Evolutionary conservation across 1,140 invertebrate genomes (phyloP).

Genomic region (Atta texana): DNA sequence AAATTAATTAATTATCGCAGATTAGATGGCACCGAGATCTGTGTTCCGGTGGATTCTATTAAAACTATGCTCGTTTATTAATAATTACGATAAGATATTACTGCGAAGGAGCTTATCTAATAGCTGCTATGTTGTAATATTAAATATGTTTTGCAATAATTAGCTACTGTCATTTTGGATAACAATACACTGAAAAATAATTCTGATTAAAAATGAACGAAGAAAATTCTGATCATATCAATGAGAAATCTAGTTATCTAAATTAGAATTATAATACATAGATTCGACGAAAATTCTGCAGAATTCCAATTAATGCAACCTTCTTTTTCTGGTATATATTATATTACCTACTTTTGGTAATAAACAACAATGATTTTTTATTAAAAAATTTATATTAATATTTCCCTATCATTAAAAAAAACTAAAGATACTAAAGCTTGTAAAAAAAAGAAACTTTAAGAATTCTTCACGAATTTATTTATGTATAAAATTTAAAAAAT

Average conservation of each 20-base stretch:
- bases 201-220: too few relatives aligned
- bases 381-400: neutral
- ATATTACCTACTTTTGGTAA: neutral
- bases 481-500: neutral
- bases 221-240: too few relatives aligned
- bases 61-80: neutral
- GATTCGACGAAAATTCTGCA: too few relatives aligned
- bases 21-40: constrained; percentile 9
- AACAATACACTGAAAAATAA: neutral
- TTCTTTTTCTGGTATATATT: neutral
- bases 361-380: neutral
- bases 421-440: neutral
- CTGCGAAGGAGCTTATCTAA: neutral
- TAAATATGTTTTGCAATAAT: neutral
- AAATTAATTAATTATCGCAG: constrained; percentile 61
- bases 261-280: too few relatives aligned
- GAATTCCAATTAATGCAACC: too few relatives aligned
- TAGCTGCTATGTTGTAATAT: neutral
- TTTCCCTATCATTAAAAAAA: neutral
- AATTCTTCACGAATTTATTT: neutral
- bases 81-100: constrained; percentile 13
- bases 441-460: neutral
- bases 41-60: neutral
- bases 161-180: neutral
- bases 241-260: too few relatives aligned